Base-by-base conservation (phyloP, 23 tunicate species). In the Ciona savignyi region DNA sequence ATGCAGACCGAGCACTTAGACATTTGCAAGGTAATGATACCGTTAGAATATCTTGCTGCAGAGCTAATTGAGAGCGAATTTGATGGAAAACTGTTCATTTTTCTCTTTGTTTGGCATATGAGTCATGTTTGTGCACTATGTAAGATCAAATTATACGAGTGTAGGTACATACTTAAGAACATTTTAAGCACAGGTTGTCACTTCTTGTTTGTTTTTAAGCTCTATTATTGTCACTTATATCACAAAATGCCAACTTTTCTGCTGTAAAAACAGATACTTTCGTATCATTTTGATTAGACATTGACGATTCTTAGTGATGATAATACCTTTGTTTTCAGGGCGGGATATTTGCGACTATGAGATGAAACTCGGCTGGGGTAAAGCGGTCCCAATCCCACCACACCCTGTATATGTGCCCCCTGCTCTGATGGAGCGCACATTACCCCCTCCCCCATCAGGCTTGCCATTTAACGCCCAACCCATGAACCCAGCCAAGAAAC, bases 361-460 rank as follows among this genome's bases (percentile, higher is more conserved):
- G 62, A 86, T 93, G 98, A 93, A 93, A 72, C 64, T 93, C 78
- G 98, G 98, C 15, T 93, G 93, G 93, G 98, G 98, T 0, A 93
- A 93, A 70, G 27, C 85, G 1, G 98, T 93, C 2, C 98, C 98
- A 22, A 78, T 86, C 24, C 93, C 93, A 11, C 98, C 93, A 20
- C 88, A 93, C 60, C 98, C 98, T 4, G 74, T 93, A 0, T 93
- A 93, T 78, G 93, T 93, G 26, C 98, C 98, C 4, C 93, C 93
- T 49, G 73, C 81, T 29, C 74, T 93, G 74, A 78, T 78, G 60
- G 88, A 81, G 62, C 88, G 85, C 15, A 81, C 88, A 9, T 75
- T 86, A 83, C 98, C 98, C 22, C 98, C 98, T 0, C 88, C 93
- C 33, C 98, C 88, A 3, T 93, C 98, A 26, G 93, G 93, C 15